Conservation (phyloP, 2,113 vertebrate species). For the Ivindomyrus marchei region DNA sequence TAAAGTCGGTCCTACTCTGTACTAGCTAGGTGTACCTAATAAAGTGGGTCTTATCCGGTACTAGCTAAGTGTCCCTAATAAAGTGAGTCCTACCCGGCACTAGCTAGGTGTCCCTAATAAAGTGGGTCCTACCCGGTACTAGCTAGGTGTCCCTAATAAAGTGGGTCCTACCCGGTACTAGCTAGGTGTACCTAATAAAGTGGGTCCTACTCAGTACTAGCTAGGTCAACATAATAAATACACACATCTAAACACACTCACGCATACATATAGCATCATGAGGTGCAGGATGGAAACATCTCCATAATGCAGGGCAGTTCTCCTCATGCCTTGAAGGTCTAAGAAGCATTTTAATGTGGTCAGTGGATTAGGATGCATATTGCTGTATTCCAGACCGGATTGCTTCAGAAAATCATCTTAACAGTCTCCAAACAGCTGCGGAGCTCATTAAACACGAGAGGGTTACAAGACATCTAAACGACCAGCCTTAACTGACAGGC, state of each 20-base stretch:
- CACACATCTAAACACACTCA: not conserved
- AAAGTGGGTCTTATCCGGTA: not conserved
- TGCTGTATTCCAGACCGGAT: conserved; percentile 40
- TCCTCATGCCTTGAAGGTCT: conserved; percentile 46
- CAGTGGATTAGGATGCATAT: conserved; percentile 52
- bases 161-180: not conserved
- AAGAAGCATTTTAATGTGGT: conserved; percentile 48
- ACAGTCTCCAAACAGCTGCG: conserved; percentile 39
- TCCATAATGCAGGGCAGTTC: conserved; percentile 22
- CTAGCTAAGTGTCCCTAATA: not conserved
- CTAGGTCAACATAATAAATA: not conserved
- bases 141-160: not conserved
- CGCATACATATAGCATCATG: not conserved
- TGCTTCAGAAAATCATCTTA: conserved; percentile 40
- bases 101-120: not conserved
- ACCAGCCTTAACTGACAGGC: conserved; percentile 41
- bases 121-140: not conserved
- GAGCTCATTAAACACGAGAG: conserved; percentile 39
- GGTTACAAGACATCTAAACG: conserved; percentile 17
- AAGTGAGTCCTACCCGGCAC: not conserved
- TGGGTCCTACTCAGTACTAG: not conserved
- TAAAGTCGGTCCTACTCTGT: not conserved
- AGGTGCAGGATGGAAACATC: not conserved
- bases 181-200: not conserved
- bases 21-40: not conserved